Evolutionary conservation across 2,888 invertebrate genomes (phyloP), one percentile per base, ranked within the genome.

Genomic region (Sericinus montela): DNA sequence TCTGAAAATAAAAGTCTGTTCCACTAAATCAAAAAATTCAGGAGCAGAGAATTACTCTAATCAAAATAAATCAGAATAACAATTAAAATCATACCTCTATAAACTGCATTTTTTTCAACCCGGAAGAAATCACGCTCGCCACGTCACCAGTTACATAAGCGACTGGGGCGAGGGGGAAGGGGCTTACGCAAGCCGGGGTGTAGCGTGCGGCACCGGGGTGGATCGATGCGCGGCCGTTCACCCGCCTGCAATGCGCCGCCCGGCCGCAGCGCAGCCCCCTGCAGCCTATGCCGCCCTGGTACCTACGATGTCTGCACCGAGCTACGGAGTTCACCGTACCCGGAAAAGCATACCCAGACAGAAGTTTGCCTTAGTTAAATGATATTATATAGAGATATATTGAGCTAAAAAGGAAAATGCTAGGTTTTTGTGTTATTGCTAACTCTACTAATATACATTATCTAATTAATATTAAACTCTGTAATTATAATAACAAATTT

Each of bases 181-280:
- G 60, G 66, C 74, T 79, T 80, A 82, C 83, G 80, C 80, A 80
- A 80, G 78, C 52, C 44, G 52, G 60, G 49, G 58, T 11, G 32
- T 32, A 32, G 32, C 32, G 32, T 32, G 32, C 32, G 32, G 32
- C 32, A 32, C 61, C 58, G 58, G 65, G 61, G 53, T 59, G 68
- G 86, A 86, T 87, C 88, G 87, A 86, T 87, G 86, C 74, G 75
- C 75, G 87, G 88, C 79, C 82, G 82, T 86, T 86, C 81, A 86
- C 86, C 86, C 87, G 87, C 84, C 87, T 85, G 85, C 86, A 86
- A 80, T 86, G 86, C 86, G 87, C 82, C 81, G 77, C 69, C 69
- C 72, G 60, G 69, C 66, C 68, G 59, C 66, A 67, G 63, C 62
- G 71, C 67, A 65, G 11, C 32, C 69, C 71, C 67, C 69, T 66